phyloP scores from a whole-genome alignment of 2,797 vertebrate genomes.

The Sebastes hubbsi region DNA sequence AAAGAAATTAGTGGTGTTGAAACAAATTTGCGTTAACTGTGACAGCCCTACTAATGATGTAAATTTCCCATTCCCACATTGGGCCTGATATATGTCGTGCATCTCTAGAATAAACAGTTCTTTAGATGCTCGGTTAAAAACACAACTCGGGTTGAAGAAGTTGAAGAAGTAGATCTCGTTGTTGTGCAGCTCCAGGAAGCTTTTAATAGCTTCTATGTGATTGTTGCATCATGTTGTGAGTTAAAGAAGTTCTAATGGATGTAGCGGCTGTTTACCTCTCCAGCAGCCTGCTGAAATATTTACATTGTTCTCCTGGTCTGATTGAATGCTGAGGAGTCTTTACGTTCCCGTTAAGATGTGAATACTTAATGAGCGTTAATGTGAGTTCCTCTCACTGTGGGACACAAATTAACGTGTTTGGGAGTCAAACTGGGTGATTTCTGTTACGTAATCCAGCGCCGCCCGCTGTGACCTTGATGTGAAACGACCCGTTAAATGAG shows the following conservation, averaged over 20 bases:
- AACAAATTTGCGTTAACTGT: no score
- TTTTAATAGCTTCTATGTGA: no score
- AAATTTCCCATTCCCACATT: no score
- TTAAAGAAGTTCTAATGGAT: no score
- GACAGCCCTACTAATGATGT: no score
- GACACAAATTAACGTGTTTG: background rate
- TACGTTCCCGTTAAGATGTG: slow-evolving; percentile 32
- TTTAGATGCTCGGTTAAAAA: background rate
- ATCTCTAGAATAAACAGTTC: background rate
- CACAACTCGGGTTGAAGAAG: no score
- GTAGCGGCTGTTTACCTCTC: background rate
- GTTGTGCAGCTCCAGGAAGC: no score
- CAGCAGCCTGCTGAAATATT: slow-evolving; percentile 38
- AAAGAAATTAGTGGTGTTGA: no score
- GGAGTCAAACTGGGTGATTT: slow-evolving; percentile 1
- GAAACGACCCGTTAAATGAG: slow-evolving; percentile 30
- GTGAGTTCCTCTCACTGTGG: background rate
- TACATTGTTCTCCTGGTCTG: background rate
- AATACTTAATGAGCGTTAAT: slow-evolving; percentile 34
- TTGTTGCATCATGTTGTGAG: no score
- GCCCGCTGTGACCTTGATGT: slow-evolving; percentile 34
- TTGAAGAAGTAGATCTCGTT: no score
- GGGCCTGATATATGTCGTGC: no score
- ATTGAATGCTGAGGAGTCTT: background rate
- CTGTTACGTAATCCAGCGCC: slow-evolving; percentile 16